Evolutionary conservation across 2,797 vertebrate species (phyloP), one percentile per base, ranked within the genome.

Genomic region (Rhabdomys pumilio): DNA sequence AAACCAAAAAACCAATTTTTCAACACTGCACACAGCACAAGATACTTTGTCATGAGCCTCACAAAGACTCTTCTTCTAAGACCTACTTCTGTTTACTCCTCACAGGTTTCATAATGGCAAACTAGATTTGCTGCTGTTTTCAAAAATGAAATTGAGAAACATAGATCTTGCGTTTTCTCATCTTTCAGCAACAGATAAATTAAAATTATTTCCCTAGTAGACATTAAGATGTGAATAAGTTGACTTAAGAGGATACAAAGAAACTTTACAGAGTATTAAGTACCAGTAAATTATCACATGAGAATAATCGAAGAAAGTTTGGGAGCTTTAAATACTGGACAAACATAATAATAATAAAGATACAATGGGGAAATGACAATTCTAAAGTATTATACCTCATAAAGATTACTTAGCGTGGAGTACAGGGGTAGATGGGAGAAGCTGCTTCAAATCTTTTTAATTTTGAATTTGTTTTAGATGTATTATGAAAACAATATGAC

Each of bases 101-200:
- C 44, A 10, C 44, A 81, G 22, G 53, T 77, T 91, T 89, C 15
- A 85, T 77, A 85, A 72, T 3, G 91, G 69, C 7, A 87, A 89
- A 47, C 2, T 61, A 94, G 83, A 80, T 59, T 9, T 29, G 10
- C 34, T 96, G 55, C 12, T 87, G 9, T 67, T 93, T 92, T 94
- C 6, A 34, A 89, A 95, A 31, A 47, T 88, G 34, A 84, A 80
- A 61, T 95, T 88, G 59, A 87, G 89, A 81, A 93, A 82, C 31
- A 5, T 50, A 57, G n/a, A 57, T 73, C 14, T 12, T 73, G 5
- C 12, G 80, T 22, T 65, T 47, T 20, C 11, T 89, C n/a, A 11
- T 80, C 11, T 59, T 8, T 90, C 19, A 89, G 57, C 77, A 75
- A 57, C 0, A 85, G 14, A 57, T 4, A 73, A 31, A 26, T 61